A percentile compares a stretch with the other conserved stretches of the same genome.
These are phyloP conservation scores for Apamea anceps DNA, from an alignment of 2,888 invertebrate genomes.

Conservation along the genomic window DNA sequence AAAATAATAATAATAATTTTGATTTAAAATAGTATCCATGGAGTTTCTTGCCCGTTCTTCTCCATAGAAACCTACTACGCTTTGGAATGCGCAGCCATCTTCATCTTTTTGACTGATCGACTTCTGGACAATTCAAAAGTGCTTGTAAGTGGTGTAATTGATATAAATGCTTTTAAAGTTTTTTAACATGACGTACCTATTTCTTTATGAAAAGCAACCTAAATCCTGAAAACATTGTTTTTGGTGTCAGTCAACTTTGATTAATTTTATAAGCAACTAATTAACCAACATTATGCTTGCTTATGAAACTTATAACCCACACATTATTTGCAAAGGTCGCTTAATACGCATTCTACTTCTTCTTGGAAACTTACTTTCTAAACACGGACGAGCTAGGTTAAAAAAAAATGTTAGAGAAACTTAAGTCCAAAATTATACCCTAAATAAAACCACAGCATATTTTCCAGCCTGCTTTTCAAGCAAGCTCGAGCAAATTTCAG, in stretches of 20 bases:
- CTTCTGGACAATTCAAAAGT: background rate
- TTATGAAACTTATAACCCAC: background rate
- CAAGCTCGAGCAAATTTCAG: constrained; percentile 53
- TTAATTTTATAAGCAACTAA: background rate
- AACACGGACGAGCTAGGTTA: background rate
- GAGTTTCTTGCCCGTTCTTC: background rate
- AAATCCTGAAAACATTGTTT: background rate
- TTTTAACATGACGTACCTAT: background rate
- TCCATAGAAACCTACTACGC: background rate
- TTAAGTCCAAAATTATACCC: constrained; percentile 7
- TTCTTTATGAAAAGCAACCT: background rate
- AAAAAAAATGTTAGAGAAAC: background rate
- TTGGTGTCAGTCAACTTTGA: background rate
- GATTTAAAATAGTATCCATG: background rate
- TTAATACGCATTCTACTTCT: no score
- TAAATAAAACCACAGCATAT: constrained; percentile 32
- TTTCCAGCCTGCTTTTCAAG: constrained; percentile 47
- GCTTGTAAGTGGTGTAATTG: background rate
- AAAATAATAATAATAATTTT: no score
- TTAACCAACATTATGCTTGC: background rate
- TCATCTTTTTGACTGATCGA: background rate
- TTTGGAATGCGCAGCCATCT: background rate
- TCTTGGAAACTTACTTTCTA: background rate
- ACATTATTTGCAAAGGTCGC: background rate
- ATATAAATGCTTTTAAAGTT: background rate